A percentile compares a stretch with the other conserved stretches of the same genome.
Evolutionary conservation across 2,113 vertebrate species (phyloP).

Genomic region (Nansenia antarctica): DNA sequence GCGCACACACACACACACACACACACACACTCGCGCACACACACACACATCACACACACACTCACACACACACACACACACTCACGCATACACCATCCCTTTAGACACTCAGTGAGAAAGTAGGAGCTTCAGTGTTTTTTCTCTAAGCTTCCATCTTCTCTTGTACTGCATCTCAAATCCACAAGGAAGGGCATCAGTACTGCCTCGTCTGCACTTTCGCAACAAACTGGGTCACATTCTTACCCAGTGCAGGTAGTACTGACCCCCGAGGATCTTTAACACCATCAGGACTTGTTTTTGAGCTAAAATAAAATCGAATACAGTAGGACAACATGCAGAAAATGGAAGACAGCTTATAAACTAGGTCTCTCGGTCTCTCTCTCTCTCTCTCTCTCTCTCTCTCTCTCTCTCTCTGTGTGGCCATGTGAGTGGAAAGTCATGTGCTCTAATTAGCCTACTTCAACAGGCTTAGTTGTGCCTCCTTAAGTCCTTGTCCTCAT

Average conservation of each 20-base stretch:
- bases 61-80: neutral
- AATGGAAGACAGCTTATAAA: too few relatives aligned
- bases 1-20: neutral
- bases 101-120: too few relatives aligned
- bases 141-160: conserved; percentile 8
- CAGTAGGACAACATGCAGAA: too few relatives aligned
- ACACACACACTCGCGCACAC: neutral
- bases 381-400: neutral
- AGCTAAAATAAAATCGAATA: too few relatives aligned
- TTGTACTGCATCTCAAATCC: neutral
- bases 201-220: neutral
- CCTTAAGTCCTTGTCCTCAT: conserved; percentile 18
- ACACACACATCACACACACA: neutral
- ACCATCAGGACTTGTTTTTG: too few relatives aligned
- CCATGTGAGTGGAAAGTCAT: conserved; percentile 26
- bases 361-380: neutral
- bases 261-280: too few relatives aligned
- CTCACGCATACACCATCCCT: neutral
- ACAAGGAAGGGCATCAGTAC: neutral
- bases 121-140: neutral
- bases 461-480: conserved; percentile 13
- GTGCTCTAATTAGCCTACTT: conserved; percentile 29
- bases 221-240: too few relatives aligned
- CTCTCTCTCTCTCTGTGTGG: neutral
- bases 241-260: too few relatives aligned